Base-by-base conservation (phyloP, 2,888 invertebrate genomes). In the Linnaemya tessellans region DNA sequence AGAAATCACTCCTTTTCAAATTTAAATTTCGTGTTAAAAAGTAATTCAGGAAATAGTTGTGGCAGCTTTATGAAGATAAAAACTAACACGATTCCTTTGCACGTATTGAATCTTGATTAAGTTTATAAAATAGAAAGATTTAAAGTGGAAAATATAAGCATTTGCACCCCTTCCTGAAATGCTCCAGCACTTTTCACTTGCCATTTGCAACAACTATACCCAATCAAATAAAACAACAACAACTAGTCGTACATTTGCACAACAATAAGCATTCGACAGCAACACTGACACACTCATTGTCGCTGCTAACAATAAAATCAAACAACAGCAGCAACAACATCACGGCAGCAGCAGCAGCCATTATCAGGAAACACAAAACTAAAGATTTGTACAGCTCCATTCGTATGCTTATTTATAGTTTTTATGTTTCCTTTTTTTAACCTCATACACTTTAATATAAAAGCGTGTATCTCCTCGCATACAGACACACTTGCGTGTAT, bases 361-460 rank as follows among this genome's bases (percentile, higher is more conserved):
- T 74, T 54, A 62, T 70, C 51, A 56, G 35, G 8, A 62, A 77
- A 67, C 80, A 60, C 77, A 84, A 73, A 73, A 78, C 67, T 73
- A 64, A 49, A 74, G 73, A 81, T 81, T 84, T 73, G 62, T 81
- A 49, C 77, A 77, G 25, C 62, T 64, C 46, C 35, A 38, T 77
- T 77, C 81, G 70, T 56, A 58, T 64, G 75, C 70, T 82, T 82
- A 64, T 80, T 80, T 80, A 74, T 74, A 74, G 80, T 80, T 67
- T 67, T 67, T 25, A 11, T 65, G 30, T 30, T 30, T 20, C 20
- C 2, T 15, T 11, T 30, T 20, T 43, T 1, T 65, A 56, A 30
- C 35, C 18, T n/a, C 22, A 58, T 41, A 74, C 22, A 38, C 22
- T 30, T 22, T 35, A 35, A 30, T 49, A 38, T 54, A 60, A 74